Percentiles rank a stretch among this genome's conserved stretches.
Evolutionary conservation across 2,113 vertebrate genomes (phyloP).

Genomic region (Macaca mulatta): DNA sequence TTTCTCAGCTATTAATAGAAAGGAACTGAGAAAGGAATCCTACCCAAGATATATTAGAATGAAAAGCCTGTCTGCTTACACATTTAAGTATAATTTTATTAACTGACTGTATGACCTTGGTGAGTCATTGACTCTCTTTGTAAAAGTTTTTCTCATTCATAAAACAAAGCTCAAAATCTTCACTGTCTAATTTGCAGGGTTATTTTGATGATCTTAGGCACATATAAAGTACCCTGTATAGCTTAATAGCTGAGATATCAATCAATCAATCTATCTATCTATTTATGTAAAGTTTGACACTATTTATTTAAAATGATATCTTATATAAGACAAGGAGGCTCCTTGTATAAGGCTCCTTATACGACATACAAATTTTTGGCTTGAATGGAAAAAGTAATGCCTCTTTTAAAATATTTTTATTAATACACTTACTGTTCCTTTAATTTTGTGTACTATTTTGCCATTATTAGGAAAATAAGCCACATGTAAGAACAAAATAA

Average conservation of each 20-base stretch:
- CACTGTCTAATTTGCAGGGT: neutral
- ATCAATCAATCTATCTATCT: neutral
- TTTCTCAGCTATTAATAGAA: neutral
- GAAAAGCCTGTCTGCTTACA: neutral
- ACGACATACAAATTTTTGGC: neutral
- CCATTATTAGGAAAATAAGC: neutral
- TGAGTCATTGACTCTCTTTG: neutral
- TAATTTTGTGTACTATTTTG: neutral
- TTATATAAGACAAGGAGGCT: neutral
- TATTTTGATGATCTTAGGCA: neutral
- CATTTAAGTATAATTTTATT: neutral
- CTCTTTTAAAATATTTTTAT: neutral
- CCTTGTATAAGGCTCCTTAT: too few relatives aligned
- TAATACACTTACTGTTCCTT: neutral
- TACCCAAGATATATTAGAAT: neutral
- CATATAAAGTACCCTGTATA: neutral
- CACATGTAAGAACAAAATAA: neutral
- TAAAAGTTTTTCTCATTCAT: neutral
- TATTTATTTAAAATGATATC: neutral
- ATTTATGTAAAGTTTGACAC: neutral
- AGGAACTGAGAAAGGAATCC: neutral
- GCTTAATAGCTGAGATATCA: neutral
- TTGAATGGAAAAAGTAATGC: slow-evolving; percentile 10
- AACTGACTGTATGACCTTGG: neutral
- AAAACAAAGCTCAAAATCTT: neutral